Base-by-base conservation (phyloP, 2,888 invertebrate genomes). In the Epistrophe eligans region DNA sequence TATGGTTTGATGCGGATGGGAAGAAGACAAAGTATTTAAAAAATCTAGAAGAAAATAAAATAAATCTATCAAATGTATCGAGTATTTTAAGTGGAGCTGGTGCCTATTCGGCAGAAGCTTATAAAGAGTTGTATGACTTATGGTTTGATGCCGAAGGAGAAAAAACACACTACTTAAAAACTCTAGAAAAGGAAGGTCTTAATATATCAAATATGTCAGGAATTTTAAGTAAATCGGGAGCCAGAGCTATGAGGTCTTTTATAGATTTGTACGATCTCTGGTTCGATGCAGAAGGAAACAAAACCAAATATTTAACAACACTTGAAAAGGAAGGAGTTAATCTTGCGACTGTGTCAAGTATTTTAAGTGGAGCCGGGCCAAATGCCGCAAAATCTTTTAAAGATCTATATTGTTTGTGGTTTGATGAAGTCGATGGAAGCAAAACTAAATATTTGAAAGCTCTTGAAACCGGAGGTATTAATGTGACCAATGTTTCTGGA, bases 81-180 rank as follows among this genome's bases (percentile, higher is more conserved):
- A 77, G 55, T 40, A 70, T 77, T 40, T 70, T 77, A 13, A 70
- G 55, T 28, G 60, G 60, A 8, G 48, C 70, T 15, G 45, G 70
- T 9, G 38, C 8, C 0, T 50, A 28, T 40, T 45, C 58, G 0
- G 24, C 70, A 10, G 60, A 60, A 60, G 50, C 77, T 32, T 77
- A 55, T 19, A 55, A 52, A 55, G 28, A 43, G 1, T 52, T 76
- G 10, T 76, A 76, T 32, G 55, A 38, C 7, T 40, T 77, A 24
- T 77, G 66, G 76, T 77, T 77, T 38, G 45, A 77, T 19, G 38
- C 0, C 7, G 13, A 60, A 8, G 77, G 60, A 10, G n/a, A 52
- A 1, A 70, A 70, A 60, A 52, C 58, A 1, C 13, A 17, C 43
- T 60, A 40, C 40, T n/a, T 77, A 35, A 17, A 8, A 60, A 48